Conservation (phyloP, 2,113 vertebrate species). For the Stegastes partitus region DNA sequence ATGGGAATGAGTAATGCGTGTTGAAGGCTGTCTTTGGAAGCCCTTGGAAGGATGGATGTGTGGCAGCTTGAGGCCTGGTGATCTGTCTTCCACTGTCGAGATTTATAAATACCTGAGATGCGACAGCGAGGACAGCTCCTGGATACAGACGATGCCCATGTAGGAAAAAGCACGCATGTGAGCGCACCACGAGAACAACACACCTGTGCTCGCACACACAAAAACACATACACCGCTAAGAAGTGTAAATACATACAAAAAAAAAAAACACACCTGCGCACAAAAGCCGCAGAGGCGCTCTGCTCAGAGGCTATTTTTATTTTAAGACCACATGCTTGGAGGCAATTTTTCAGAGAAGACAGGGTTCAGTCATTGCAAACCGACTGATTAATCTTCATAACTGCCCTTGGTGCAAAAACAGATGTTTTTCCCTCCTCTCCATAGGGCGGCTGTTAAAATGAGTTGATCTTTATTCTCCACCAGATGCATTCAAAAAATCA, state of each 20-base stretch:
- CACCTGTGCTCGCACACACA: background rate
- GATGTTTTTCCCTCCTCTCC: constrained; percentile 41
- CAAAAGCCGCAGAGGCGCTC: constrained; percentile 26
- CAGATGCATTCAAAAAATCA: constrained; percentile 25
- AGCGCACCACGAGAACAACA: constrained; percentile 8
- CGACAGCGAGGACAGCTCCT: constrained; percentile 58
- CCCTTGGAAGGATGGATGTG: constrained; percentile 69
- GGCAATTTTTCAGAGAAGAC: constrained; percentile 58
- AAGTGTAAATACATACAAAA: constrained; percentile 15
- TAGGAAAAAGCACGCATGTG: constrained; percentile 2
- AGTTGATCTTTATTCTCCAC: constrained; percentile 39
- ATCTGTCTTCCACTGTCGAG: constrained; percentile 70
- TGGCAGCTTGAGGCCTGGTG: constrained; percentile 64
- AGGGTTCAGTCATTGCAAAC: constrained; percentile 72
- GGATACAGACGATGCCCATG: constrained; percentile 34
- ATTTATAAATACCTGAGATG: constrained; percentile 71
- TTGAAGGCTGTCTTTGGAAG: constrained; percentile 71
- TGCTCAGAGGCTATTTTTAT: constrained; percentile 52
- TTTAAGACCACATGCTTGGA: constrained; percentile 65
- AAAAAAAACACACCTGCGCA: constrained; percentile 56
- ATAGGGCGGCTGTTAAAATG: constrained; percentile 34
- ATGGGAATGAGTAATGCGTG: constrained; percentile 62
- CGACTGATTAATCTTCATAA: constrained; percentile 80
- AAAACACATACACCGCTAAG: background rate
- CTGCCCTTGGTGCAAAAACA: constrained; percentile 58